A percentile compares a stretch with the other conserved stretches of the same genome.
These are phyloP conservation scores for Ceuthmochares aereus DNA, from an alignment of 2,113 vertebrate genomes.

Conservation along the genomic window DNA sequence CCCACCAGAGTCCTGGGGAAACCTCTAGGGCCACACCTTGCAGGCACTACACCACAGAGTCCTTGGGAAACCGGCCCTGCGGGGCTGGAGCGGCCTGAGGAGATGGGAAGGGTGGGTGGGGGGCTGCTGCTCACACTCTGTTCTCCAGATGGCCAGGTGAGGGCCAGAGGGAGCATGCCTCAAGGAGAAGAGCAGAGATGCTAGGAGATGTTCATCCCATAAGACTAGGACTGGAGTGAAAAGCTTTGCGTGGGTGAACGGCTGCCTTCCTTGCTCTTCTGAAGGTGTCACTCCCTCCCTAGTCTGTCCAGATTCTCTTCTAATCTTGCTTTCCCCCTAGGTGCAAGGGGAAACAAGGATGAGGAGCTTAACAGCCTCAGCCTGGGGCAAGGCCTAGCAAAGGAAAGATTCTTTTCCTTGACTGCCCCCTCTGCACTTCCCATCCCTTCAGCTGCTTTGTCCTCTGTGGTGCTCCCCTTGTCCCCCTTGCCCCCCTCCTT, in stretches of 20 bases:
- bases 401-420: background rate
- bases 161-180: background rate
- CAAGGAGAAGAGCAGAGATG: conserved; percentile 12
- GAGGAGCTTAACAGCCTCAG: conserved; percentile 10
- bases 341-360: background rate
- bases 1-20: conserved; percentile 90
- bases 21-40: conserved; percentile 76
- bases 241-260: background rate
- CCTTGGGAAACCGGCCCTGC: background rate
- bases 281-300: background rate
- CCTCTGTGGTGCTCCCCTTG: conserved; percentile 3
- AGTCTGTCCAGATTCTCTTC: conserved; percentile 27
- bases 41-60: conserved; percentile 21
- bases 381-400: background rate
- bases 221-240: background rate
- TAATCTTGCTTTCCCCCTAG: conserved; percentile 13
- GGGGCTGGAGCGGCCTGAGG: conserved; percentile 24
- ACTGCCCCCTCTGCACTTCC: background rate
- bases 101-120: background rate
- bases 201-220: background rate
- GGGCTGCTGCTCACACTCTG: background rate
- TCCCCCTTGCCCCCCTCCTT: background rate
- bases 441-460: background rate
- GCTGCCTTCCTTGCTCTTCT: conserved; percentile 57
- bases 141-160: background rate